These are phyloP conservation scores for Pitangus sulphuratus DNA, from an alignment of 2,797 vertebrate species.

Conservation along the genomic window DNA sequence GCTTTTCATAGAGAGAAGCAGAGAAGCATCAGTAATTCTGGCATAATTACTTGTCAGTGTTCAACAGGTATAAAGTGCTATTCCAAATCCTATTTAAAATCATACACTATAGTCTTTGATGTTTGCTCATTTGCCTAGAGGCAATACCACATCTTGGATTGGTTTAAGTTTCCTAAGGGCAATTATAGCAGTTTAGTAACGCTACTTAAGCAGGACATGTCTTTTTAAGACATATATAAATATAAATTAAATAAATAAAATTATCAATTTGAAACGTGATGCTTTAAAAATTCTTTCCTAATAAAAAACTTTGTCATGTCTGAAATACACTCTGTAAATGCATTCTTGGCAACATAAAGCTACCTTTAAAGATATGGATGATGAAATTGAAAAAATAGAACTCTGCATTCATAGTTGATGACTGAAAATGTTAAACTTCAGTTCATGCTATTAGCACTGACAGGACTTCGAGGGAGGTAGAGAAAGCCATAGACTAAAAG, in stretches of 20 bases:
- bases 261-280: conserved; percentile 33
- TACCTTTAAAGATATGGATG: background rate
- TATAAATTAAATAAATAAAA: conserved; percentile 48
- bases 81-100: conserved; percentile 3
- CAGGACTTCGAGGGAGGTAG: background rate
- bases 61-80: background rate
- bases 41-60: background rate
- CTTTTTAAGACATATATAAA: conserved; percentile 48
- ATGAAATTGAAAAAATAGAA: background rate
- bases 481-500: background rate
- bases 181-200: conserved; percentile 55
- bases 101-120: conserved; percentile 8
- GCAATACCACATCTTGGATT: background rate
- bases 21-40: background rate
- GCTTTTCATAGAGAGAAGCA: background rate
- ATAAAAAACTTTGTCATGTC: background rate
- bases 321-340: background rate
- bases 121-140: conserved; percentile 50
- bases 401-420: background rate
- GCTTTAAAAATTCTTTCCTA: background rate
- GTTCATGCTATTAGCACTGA: background rate
- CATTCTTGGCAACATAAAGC: background rate
- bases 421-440: background rate
- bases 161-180: conserved; percentile 34
- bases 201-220: conserved; percentile 12